A percentile compares a stretch with the other conserved stretches of the same genome.
These are phyloP conservation scores for Sus scrofa DNA, from an alignment of 2,113 vertebrate species.

Conservation along the genomic window DNA sequence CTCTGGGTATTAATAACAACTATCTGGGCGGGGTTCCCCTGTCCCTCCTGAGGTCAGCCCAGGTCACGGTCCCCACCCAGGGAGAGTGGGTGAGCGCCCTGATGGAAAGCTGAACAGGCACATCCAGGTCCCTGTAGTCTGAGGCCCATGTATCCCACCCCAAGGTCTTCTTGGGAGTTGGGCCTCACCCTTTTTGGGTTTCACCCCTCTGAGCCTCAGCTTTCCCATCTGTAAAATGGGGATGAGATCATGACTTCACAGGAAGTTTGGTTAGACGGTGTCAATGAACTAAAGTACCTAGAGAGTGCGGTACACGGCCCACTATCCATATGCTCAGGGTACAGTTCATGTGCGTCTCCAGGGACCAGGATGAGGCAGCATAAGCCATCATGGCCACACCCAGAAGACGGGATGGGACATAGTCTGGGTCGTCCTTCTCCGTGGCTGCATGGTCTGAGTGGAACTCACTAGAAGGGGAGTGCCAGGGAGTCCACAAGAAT, in stretches of 20 bases:
- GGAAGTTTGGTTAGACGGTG: accelerated
- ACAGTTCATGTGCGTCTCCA: accelerated
- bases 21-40: not conserved
- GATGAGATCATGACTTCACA: accelerated
- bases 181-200: not conserved
- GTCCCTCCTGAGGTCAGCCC: not conserved
- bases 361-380: no score
- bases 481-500: not conserved
- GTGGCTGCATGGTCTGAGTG: not conserved
- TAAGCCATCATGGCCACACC: not conserved
- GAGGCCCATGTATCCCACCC: not conserved
- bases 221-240: not conserved
- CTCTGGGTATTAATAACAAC: conserved; percentile 66
- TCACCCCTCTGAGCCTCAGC: not conserved
- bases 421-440: not conserved
- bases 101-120: not conserved
- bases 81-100: not conserved
- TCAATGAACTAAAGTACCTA: accelerated
- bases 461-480: not conserved
- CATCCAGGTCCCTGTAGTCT: not conserved
- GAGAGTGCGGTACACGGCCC: not conserved
- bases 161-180: not conserved
- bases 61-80: not conserved
- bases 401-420: not conserved
- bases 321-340: accelerated